phyloP scores from a whole-genome alignment of 2,113 vertebrate genomes.

The Parus major region DNA sequence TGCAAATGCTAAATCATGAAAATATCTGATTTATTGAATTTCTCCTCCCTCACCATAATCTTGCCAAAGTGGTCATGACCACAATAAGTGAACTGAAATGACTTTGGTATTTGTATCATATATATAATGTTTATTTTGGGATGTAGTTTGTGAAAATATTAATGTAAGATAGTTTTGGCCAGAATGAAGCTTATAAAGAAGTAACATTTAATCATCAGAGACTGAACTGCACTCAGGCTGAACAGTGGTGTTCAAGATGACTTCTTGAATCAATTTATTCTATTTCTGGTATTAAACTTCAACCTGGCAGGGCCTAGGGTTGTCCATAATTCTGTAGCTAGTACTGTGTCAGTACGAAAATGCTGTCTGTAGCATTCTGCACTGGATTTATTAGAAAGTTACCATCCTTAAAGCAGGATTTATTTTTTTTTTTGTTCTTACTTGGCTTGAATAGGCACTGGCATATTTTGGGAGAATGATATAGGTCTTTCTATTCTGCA shows the following conservation, averaged over 20 bases:
- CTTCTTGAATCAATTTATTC: conserved; percentile 70
- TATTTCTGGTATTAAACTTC: conserved; percentile 60
- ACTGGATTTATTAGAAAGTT: conserved; percentile 48
- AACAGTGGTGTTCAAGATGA: conserved; percentile 49
- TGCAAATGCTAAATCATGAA: conserved; percentile 68
- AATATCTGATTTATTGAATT: conserved; percentile 70
- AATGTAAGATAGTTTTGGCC: conserved; percentile 58
- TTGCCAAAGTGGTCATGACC: conserved; percentile 72
- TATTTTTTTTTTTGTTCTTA: background rate
- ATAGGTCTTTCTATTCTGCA: background rate
- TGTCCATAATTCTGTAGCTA: conserved; percentile 47
- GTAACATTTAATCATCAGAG: conserved; percentile 54
- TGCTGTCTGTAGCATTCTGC: conserved; percentile 40
- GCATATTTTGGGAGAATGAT: background rate
- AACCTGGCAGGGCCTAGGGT: conserved; percentile 31
- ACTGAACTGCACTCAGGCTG: conserved; percentile 44
- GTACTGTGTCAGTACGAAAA: conserved; percentile 44
- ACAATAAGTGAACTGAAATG: conserved; percentile 67
- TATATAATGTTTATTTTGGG: conserved; percentile 69
- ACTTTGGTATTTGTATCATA: conserved; percentile 65
- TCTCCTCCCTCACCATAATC: conserved; percentile 44
- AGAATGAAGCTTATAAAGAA: conserved; percentile 59
- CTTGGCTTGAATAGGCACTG: background rate
- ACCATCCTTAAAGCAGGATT: background rate
- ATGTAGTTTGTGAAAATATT: conserved; percentile 64